Evolutionary conservation across 1,140 invertebrate species (phyloP).

Genomic region (Drosophila auraria): DNA sequence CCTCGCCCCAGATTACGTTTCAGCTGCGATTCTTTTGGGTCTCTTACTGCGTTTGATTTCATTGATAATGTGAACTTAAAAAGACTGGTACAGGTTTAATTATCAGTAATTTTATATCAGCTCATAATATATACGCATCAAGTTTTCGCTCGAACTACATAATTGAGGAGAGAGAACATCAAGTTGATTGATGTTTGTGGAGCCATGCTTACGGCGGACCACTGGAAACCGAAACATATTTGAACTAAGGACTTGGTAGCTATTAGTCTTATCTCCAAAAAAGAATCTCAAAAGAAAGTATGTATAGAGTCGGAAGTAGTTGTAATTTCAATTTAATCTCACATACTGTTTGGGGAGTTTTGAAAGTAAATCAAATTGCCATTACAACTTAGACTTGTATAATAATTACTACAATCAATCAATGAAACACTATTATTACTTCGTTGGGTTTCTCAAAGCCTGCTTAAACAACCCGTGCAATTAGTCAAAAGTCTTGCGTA

Average conservation of each 20-base stretch:
- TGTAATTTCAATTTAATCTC: constrained; percentile 36
- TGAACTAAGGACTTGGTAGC: constrained; percentile 79
- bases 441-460: constrained; percentile 48
- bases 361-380: constrained; percentile 34
- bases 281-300: constrained; percentile 59
- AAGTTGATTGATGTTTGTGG: constrained; percentile 68
- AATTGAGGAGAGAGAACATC: too few relatives aligned
- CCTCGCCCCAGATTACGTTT: constrained; percentile 19
- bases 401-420: constrained; percentile 56
- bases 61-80: constrained; percentile 74
- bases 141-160: constrained; percentile 71
- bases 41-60: constrained; percentile 38
- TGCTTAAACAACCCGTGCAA: constrained; percentile 67
- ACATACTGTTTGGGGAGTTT: constrained; percentile 12
- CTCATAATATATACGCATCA: constrained; percentile 48
- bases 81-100: constrained; percentile 82
- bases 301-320: constrained; percentile 31
- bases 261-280: constrained; percentile 72
- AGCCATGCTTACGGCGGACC: constrained; percentile 21
- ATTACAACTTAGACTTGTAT: constrained; percentile 46
- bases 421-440: constrained; percentile 59
- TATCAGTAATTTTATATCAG: constrained; percentile 73
- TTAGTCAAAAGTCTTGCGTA: constrained; percentile 78
- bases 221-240: constrained; percentile 79
- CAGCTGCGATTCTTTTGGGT: constrained; percentile 34